Conservation (phyloP, 2,113 vertebrate genomes). For the Ophiodon elongatus region DNA sequence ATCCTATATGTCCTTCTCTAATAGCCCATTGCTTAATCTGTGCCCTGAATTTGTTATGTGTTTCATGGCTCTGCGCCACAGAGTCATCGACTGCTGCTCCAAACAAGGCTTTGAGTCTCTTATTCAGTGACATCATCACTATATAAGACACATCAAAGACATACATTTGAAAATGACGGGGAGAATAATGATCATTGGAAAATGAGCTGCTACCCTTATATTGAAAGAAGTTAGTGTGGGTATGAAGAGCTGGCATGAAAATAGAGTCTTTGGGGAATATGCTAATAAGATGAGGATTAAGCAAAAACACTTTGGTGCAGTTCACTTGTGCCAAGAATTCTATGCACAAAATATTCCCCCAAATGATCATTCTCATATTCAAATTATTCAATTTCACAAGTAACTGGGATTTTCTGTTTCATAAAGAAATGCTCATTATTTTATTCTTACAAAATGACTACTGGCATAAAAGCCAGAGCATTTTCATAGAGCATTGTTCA, state of each 20-base stretch:
- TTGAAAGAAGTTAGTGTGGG: slow-evolving; percentile 32
- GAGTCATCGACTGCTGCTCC: slow-evolving; percentile 19
- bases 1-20: slow-evolving; percentile 46
- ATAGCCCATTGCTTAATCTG: slow-evolving; percentile 40
- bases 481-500: neutral
- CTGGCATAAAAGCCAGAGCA: neutral
- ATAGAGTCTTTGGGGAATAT: slow-evolving; percentile 65
- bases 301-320: slow-evolving; percentile 52
- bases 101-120: slow-evolving; percentile 34
- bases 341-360: slow-evolving; percentile 51
- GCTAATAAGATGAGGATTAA: slow-evolving; percentile 62
- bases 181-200: slow-evolving; percentile 48
- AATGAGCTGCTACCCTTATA: slow-evolving; percentile 26
- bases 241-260: slow-evolving; percentile 50
- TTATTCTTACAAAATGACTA: slow-evolving; percentile 6
- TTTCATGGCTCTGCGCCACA: slow-evolving; percentile 11
- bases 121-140: slow-evolving; percentile 40
- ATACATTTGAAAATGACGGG: slow-evolving; percentile 35
- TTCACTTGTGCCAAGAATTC: slow-evolving; percentile 47
- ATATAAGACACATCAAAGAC: slow-evolving; percentile 34
- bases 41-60: slow-evolving; percentile 20
- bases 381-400: slow-evolving; percentile 41
- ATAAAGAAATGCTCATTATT: slow-evolving; percentile 38
- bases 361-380: slow-evolving; percentile 41
- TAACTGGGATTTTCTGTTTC: slow-evolving; percentile 21